Evolutionary conservation across 2,113 vertebrate species (phyloP).

Genomic region (Microcebus ravelobensis): DNA sequence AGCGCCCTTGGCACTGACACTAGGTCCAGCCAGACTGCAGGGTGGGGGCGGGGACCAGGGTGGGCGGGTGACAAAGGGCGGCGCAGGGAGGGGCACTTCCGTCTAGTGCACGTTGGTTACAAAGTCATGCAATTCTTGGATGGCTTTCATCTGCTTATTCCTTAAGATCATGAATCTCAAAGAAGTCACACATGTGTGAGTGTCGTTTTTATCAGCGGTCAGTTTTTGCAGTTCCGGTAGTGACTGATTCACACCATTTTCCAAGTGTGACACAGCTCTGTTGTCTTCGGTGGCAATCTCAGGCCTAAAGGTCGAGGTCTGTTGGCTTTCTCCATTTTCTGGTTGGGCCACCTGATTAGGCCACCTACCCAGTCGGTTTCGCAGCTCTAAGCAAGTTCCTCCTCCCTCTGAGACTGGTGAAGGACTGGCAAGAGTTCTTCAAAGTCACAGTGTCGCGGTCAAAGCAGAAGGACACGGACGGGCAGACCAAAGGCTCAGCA

Average conservation of each 20-base stretch:
- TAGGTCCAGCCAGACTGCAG: neutral
- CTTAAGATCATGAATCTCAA: neutral
- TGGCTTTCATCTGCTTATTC: neutral
- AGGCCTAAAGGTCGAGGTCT: too few species aligned
- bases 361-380: too few species aligned
- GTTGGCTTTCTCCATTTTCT: neutral
- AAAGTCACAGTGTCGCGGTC: rapidly evolving
- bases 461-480: rapidly evolving
- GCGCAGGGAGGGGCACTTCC: neutral
- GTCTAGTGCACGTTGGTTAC: neutral
- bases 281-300: neutral
- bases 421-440: neutral
- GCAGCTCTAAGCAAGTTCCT: too few species aligned
- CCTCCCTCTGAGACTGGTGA: rapidly evolving
- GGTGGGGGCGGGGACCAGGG: rapidly evolving
- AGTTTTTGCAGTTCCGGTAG: neutral
- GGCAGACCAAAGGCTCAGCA: rapidly evolving
- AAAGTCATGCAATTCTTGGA: neutral
- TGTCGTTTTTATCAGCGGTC: neutral
- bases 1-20: neutral
- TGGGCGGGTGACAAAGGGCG: rapidly evolving
- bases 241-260: neutral
- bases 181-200: neutral
- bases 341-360: rapidly evolving
- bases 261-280: rapidly evolving